Base-by-base conservation (phyloP, 2,113 vertebrate species). In the Ibidorhyncha struthersii region DNA sequence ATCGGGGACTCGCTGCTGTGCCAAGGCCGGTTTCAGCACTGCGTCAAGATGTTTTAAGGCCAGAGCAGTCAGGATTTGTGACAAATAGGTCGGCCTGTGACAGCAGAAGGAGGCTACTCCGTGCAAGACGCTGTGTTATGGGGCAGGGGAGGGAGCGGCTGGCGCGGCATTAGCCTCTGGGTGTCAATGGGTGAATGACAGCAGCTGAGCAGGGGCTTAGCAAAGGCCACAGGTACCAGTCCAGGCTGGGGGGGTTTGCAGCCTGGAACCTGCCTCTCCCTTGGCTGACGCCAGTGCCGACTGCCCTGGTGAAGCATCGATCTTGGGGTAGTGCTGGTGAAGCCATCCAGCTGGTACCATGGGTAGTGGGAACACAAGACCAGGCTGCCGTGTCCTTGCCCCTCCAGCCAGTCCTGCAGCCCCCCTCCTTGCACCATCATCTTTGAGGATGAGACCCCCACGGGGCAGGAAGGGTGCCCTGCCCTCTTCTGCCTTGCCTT, bases 41-140 rank as follows among this genome's bases (percentile, higher is more conserved):
- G 89, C 61, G 58, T 96, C 91, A 96, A 79, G 95, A 96, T 91
- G 94, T 83, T 97, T 96, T 94, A 95, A 96, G 91, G 97, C 73
- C 93, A 94, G 61, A 95, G 83, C 86, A 95, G 96, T 82, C 94
- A 93, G 86, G 91, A 87, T 89, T 96, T 92, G 94, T 82, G 97
- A 94, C 91, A 96, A 97, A 96, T 91, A 96, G 93, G 95, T 97
- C 45, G 95, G 70, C 61, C 73, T 69, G 73, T 84, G 93, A 80
- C 93, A 96, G 93, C 83, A 93, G 83, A 15, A 96, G 91, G 86
- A 96, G 94, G 73, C 77, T 72, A 30, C 86, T 91, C 50, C 2
- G 63, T 29, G 58, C 40, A 19, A 79, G 91, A 27, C 0, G 8
- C 10, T 3, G n/a, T 4, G 81, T 47, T 87, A 53, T 1, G 1